Evolutionary conservation across 2,888 invertebrate species (phyloP).

Genomic region (Coremacera marginata): DNA sequence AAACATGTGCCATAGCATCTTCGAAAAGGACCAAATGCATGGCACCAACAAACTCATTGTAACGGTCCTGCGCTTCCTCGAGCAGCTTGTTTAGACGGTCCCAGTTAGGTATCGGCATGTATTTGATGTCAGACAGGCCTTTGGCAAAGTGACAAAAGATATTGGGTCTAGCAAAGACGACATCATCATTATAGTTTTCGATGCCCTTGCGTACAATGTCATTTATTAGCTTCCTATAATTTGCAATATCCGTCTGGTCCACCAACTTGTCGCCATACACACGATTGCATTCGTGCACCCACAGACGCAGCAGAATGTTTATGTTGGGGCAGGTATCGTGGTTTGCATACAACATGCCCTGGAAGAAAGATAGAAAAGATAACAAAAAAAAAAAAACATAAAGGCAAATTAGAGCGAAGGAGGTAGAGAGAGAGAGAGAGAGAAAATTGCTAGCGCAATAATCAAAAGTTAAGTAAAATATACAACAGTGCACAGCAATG

Average conservation of each 20-base stretch:
- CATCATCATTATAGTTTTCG: conserved; percentile 79
- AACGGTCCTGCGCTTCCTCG: conserved; percentile 83
- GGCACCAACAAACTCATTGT: conserved; percentile 90
- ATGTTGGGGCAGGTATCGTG: conserved; percentile 80
- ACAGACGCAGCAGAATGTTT: conserved; percentile 82
- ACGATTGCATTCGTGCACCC: conserved; percentile 90
- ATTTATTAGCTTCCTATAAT: conserved; percentile 78
- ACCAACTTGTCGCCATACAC: conserved; percentile 94
- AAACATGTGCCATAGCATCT: conserved; percentile 94
- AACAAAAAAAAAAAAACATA: not conserved
- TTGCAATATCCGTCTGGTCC: conserved; percentile 81
- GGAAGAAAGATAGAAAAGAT: conserved; percentile 35
- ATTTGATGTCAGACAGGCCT: conserved; percentile 92
- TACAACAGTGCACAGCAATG: not conserved
- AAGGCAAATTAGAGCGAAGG: too few species aligned
- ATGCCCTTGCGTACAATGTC: conserved; percentile 86
- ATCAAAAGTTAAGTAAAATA: too few species aligned
- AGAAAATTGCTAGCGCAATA: too few species aligned
- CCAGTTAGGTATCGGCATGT: conserved; percentile 84
- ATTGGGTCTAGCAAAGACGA: conserved; percentile 80
- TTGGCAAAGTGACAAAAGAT: conserved; percentile 94
- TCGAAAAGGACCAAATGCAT: conserved; percentile 96
- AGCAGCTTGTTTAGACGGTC: conserved; percentile 78
- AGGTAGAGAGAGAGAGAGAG: too few species aligned
- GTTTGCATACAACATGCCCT: conserved; percentile 89